Evolutionary conservation across 2,797 vertebrate species (phyloP), one percentile per base, ranked within the genome.

Genomic region (Aplochiton taeniatus): DNA sequence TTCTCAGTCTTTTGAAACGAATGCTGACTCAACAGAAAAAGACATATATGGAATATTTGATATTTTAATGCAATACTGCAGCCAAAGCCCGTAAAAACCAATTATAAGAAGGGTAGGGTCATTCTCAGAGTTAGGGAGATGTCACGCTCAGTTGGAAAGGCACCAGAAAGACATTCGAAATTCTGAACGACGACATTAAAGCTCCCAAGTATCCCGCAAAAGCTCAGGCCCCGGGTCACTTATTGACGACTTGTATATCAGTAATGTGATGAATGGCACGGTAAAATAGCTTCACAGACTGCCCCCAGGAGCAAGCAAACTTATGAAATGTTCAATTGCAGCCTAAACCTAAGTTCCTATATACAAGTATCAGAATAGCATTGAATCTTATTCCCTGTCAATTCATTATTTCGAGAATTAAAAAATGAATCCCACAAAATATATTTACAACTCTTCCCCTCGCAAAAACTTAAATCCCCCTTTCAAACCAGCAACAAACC

Each of bases 391-490:
- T n/a, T n/a, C 13, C 20, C 73, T 42, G 9, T 41, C 53, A 43
- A 44, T 8, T 16, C 41, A 69, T 63, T 73, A 52, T 66, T 46
- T 49, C 61, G 50, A 64, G 52, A 59, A 49, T 58, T 56, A 54
- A 57, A 48, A 75, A 84, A 75, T 11, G 8, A 58, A 70, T 69
- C 49, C 68, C 63, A 68, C 18, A n/a, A 61, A 68, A 56, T 79
- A 56, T 79, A 82, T 77, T 63, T 75, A 84, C 71, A 77, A 44
- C n/a, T 8, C 31, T 1, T 69, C 14, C 47, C 13, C 41, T 64
- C 31, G n/a, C 10, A 65, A 51, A 62, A 13, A n/a, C 20, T 41
- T 14, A 68, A 79, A 67, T 13, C 63, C 20, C 57, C 65, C 50
- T 63, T 18, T n/a, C 11, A 45, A 71, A 57, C 41, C 17, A 51